A percentile compares a stretch with the other conserved stretches of the same genome.
Evolutionary conservation across 2,797 vertebrate species (phyloP).

Genomic region (Brachyrhaphis roseni): DNA sequence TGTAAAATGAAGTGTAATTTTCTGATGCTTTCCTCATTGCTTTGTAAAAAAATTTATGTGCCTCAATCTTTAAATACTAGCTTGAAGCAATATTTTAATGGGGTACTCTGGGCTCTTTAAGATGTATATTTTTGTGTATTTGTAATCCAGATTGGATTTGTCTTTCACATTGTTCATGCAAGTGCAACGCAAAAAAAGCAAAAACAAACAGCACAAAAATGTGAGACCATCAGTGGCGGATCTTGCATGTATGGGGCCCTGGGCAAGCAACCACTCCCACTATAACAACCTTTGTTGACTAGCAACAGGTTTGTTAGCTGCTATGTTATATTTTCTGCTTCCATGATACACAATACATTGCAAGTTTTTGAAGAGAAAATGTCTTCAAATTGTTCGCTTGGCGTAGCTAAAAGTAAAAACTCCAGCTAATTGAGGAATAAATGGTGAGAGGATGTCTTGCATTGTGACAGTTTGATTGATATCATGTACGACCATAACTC

Average conservation of each 20-base stretch:
- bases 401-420: not conserved
- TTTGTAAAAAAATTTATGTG: constrained; percentile 51
- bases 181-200: constrained; percentile 1
- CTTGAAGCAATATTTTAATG: constrained; percentile 61
- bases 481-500: not conserved
- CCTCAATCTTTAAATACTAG: constrained; percentile 59
- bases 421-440: not conserved
- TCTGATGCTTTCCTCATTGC: constrained; percentile 29
- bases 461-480: not conserved
- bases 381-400: not conserved
- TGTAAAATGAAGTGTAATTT: constrained; percentile 17
- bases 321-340: not conserved
- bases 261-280: not conserved
- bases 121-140: constrained; percentile 50
- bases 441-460: not conserved
- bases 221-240: not conserved
- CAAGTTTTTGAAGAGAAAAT: not conserved
- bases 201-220: constrained; percentile 9
- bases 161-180: constrained; percentile 29
- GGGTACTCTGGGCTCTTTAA: constrained; percentile 42
- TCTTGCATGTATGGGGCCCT: not conserved
- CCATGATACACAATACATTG: not conserved
- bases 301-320: not conserved
- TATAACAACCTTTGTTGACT: not conserved
- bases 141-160: not conserved